Evolutionary conservation across 2,888 invertebrate species (phyloP).

Genomic region (Drosophila mimetica): DNA sequence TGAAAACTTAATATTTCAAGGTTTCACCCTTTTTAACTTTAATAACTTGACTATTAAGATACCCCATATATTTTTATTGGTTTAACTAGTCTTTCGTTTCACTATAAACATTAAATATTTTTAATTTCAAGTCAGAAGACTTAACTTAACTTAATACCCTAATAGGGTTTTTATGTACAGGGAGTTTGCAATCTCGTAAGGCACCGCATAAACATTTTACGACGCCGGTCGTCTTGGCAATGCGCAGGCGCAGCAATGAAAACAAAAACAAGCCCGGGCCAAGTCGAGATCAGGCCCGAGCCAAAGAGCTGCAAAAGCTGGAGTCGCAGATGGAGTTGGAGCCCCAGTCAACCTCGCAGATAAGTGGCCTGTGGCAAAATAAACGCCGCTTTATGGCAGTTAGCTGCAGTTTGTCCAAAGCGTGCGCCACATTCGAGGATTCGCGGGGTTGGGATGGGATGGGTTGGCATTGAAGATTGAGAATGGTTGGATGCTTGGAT

Average conservation of each 20-base stretch:
- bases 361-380: slow-evolving; percentile 79
- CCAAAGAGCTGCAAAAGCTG: slow-evolving; percentile 38
- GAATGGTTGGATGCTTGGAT: slow-evolving; percentile 35
- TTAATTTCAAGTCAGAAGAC: not conserved
- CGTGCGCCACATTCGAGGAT: slow-evolving; percentile 64
- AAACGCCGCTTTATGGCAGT: slow-evolving; percentile 79
- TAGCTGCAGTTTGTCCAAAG: slow-evolving; percentile 72
- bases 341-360: slow-evolving; percentile 73
- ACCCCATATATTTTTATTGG: not conserved
- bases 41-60: no score
- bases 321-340: slow-evolving; percentile 47
- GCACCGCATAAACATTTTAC: slow-evolving; percentile 22
- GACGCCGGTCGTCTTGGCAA: slow-evolving; percentile 17
- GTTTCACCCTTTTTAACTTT: no score
- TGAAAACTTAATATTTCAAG: no score
- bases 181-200: not conserved
- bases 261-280: slow-evolving; percentile 65
- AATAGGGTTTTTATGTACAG: not conserved
- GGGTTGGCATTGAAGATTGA: slow-evolving; percentile 18
- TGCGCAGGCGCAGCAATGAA: slow-evolving; percentile 66
- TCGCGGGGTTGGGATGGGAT: slow-evolving; percentile 8
- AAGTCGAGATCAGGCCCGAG: slow-evolving; percentile 23
- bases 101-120: not conserved
- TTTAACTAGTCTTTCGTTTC: not conserved
- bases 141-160: not conserved